Evolutionary conservation across 2,888 invertebrate genomes (phyloP), one percentile per base, ranked within the genome.

Genomic region (Campoletis raptor): DNA sequence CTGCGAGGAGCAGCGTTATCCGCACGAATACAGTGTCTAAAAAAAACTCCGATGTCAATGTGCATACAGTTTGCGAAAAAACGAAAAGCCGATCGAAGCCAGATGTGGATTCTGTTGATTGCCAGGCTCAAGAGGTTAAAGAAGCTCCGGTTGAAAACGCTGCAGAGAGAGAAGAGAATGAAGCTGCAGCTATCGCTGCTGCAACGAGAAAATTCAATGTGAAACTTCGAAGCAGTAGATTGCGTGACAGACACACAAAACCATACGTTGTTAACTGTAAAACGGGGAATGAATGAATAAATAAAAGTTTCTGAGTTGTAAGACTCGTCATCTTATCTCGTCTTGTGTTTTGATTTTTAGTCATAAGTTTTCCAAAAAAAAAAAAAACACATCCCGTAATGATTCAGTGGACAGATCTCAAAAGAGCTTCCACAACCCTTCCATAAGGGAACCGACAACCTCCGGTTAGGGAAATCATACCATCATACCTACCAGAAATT

Each of bases 201-300:
- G 48, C 48, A n/a, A 52, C 48, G n/a, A 52, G 48, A 52, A 52
- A 52, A 52, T 52, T 52, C n/a, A 52, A 52, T 18, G 48, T 52
- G 48, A 52, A 52, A 52, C 48, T 52, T n/a, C 48, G 48, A 52
- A 52, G 48, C 48, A 52, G 48, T 52, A 52, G 48, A 52, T 52
- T 52, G 48, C 48, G 48, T n/a, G 48, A 52, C 7, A 52, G 48
- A 52, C 48, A 52, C 48, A 52, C 48, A 18, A 52, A 52, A 52
- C 48, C 48, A 18, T 52, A 52, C 9, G 18, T 15, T 7, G 48
- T 18, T n/a, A 52, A n/a, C n/a, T 52, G 48, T 52, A 18, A 52
- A 52, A n/a, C 5, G 15, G 48, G 7, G 30, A 52, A n/a, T 52
- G 18, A 52, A 52, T 18, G n/a, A n/a, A 52, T n/a, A n/a, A n/a